Base-by-base conservation (phyloP, 2,797 vertebrate genomes). In the Myripristis murdjan region DNA sequence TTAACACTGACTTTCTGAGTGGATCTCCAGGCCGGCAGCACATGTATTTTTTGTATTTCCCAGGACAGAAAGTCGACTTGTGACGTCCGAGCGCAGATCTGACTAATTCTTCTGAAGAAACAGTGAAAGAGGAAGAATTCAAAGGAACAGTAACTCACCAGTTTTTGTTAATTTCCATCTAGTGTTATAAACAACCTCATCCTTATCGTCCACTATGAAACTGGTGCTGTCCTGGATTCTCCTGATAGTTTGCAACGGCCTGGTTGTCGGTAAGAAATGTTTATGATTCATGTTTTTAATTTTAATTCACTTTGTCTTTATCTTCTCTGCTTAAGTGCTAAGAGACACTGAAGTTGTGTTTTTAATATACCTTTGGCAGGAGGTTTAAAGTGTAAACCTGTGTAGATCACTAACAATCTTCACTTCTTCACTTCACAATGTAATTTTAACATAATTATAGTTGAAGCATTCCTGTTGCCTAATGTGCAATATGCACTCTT, bases 201-300 rank as follows among this genome's bases (percentile, higher is more conserved):
- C 15, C 24, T 33, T 41, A 18, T 67, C 44, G 12, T 69, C 59
- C 28, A 39, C 67, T 43, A 93, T 93, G 90, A 87, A 64, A 49
- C 56, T 47, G 52, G 15, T 84, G 20, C 52, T 93, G 54, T 52
- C 49, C 18, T 89, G 72, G 51, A 4, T 79, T 43, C 68, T 91
- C 26, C 72, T 93, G 61, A 73, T 78, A n/a, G 57, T 84, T 14
- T 75, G 43, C 63, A 49, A 15, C 31, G 73, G 64, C 54, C 57
- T 82, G 49, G 76, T 62, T 54, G 57, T 62, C 51, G 93, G 93
- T 94, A 89, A 87, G 91, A 64, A 8, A 0, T 0, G 14, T 43
- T 46, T 15, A 43, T 35, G 0, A 55, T 47, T 11, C 2, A 18
- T 54, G 3, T 18, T 20, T 58, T 61, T 6, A 15, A 15, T 54